Evolutionary conservation across 35 echinoderm and acorn worm species (phyloP).

Genomic region (Anneissia japonica): DNA sequence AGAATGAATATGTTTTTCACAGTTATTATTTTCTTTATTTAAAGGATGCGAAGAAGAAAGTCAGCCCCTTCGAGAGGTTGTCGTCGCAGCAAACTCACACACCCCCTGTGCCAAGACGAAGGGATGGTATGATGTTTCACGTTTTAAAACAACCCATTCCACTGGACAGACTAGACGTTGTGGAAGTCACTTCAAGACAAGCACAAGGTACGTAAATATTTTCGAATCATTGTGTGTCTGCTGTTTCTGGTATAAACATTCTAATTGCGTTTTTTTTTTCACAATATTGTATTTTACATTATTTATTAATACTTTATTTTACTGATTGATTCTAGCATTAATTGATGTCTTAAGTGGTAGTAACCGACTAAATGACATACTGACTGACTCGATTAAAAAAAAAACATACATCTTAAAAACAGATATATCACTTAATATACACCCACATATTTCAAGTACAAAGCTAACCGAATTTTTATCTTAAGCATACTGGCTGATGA

Average conservation of each 20-base stretch:
- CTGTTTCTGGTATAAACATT: too few relatives aligned
- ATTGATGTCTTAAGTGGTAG: not conserved
- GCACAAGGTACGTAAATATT: constrained; percentile 41
- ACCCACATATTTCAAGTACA: too few relatives aligned
- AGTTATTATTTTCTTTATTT: not conserved
- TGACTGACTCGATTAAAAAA: not conserved
- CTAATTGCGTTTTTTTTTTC: too few relatives aligned
- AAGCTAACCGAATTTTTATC: too few relatives aligned
- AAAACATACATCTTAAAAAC: too few relatives aligned
- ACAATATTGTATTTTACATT: not conserved
- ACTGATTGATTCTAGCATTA: not conserved
- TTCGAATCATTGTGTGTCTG: too few relatives aligned
- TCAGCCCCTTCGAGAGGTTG: not conserved
- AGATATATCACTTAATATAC: too few relatives aligned
- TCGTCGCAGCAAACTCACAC: not conserved
- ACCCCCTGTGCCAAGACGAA: constrained; percentile 25
- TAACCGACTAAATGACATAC: not conserved
- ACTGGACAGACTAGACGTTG: constrained; percentile 44
- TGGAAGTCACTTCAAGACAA: constrained; percentile 44
- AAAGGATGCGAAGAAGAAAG: constrained; percentile 42
- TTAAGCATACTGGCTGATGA: too few relatives aligned
- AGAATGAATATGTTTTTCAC: too few relatives aligned
- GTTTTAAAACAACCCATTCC: constrained; percentile 59
- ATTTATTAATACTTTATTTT: not conserved
- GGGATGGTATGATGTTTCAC: constrained; percentile 31